A percentile compares a stretch with the other conserved stretches of the same genome.
Conservation (phyloP, 1,140 invertebrate species). For the Battus philenor region DNA sequence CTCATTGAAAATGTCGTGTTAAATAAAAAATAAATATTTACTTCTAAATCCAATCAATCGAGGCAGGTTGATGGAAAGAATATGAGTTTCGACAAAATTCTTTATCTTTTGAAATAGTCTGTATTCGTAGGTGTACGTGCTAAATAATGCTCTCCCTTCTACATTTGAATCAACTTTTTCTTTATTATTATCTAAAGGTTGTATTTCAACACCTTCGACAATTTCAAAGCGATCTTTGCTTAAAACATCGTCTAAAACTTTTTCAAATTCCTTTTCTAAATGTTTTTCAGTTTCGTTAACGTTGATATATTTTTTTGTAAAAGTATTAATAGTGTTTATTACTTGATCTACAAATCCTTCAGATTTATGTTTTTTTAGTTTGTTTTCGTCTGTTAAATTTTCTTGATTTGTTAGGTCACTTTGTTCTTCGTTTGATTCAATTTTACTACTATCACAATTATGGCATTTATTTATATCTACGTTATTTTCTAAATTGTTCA, state of each 20-base stretch:
- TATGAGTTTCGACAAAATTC: slow-evolving; percentile 69
- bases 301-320: slow-evolving; percentile 47
- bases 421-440: neutral
- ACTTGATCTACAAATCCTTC: slow-evolving; percentile 36
- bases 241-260: slow-evolving; percentile 42
- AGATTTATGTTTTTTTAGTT: slow-evolving; percentile 21
- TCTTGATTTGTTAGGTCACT: slow-evolving; percentile 21
- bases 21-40: slow-evolving; percentile 62
- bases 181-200: slow-evolving; percentile 31
- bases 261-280: slow-evolving; percentile 47
- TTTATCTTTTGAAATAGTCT: slow-evolving; percentile 62
- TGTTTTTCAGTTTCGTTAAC: slow-evolving; percentile 48
- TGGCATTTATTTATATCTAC: slow-evolving; percentile 57
- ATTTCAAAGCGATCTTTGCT: slow-evolving; percentile 49
- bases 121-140: slow-evolving; percentile 62
- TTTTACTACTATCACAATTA: slow-evolving; percentile 58
- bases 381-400: slow-evolving; percentile 17
- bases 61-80: slow-evolving; percentile 74
- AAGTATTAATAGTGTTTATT: slow-evolving; percentile 37
- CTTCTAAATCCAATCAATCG: slow-evolving; percentile 75
- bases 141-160: slow-evolving; percentile 54
- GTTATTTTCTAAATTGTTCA: slow-evolving; percentile 48
- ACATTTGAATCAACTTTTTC: slow-evolving; percentile 20
- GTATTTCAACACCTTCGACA: slow-evolving; percentile 61
- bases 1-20: no score